Conservation (phyloP, 1,140 invertebrate genomes). For the Drosophila ficusphila region DNA sequence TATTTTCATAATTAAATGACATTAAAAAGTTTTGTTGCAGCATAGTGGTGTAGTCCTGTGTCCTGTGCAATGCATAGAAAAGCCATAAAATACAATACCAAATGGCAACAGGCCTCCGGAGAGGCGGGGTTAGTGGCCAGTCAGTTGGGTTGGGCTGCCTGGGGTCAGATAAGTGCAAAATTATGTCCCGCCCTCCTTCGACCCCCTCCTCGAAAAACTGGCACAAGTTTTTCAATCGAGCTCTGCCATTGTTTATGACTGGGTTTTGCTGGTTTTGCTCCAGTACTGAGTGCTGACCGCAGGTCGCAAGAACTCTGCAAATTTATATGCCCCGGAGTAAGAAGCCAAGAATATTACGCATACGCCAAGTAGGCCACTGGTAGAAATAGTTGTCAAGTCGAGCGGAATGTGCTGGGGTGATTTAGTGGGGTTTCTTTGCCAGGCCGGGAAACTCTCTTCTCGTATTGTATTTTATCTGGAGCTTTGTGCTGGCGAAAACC, state of each 20-base stretch:
- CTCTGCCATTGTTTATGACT: slow-evolving; percentile 57
- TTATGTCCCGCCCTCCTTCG: slow-evolving; percentile 46
- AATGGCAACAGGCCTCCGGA: slow-evolving; percentile 35
- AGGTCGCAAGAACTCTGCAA: slow-evolving; percentile 37
- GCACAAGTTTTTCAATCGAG: slow-evolving; percentile 75
- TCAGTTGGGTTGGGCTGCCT: slow-evolving; percentile 27
- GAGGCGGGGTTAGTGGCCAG: slow-evolving; percentile 6
- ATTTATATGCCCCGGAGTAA: slow-evolving; percentile 36
- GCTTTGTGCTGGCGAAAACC: slow-evolving; percentile 21
- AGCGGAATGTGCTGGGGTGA: background rate
- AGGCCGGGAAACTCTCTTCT: background rate
- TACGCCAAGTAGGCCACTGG: slow-evolving; percentile 37
- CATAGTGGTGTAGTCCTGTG: slow-evolving; percentile 10
- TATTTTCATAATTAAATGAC: slow-evolving; percentile 74
- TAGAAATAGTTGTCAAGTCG: slow-evolving; percentile 39
- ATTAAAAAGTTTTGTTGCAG: slow-evolving; percentile 55
- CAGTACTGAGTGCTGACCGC: slow-evolving; percentile 13
- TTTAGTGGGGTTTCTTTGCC: slow-evolving; percentile 6
- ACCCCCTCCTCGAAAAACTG: slow-evolving; percentile 24
- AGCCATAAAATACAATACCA: slow-evolving; percentile 68
- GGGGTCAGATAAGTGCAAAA: slow-evolving; percentile 78
- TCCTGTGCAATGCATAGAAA: slow-evolving; percentile 64
- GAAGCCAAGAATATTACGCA: slow-evolving; percentile 34
- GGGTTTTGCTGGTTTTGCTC: slow-evolving; percentile 35
- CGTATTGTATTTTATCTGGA: slow-evolving; percentile 1